Evolutionary conservation across 2,113 vertebrate genomes (phyloP).

Genomic region (Serinus canaria): DNA sequence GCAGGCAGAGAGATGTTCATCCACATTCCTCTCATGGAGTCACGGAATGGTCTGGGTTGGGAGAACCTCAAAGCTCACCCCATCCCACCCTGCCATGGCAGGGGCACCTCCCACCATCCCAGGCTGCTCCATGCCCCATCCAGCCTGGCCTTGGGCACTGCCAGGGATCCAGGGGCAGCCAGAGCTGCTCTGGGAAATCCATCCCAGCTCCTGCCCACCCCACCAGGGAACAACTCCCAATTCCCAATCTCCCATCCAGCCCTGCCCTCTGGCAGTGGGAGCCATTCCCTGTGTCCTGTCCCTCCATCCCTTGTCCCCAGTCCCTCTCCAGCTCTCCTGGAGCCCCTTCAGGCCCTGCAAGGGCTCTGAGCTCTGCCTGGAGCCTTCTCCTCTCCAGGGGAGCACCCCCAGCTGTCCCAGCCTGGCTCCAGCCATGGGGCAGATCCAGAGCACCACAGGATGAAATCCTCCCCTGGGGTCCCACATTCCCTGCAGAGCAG

Average conservation of each 20-base stretch:
- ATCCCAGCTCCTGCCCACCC: rapidly evolving
- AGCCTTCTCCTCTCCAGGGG: not conserved
- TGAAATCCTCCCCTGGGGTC: not conserved
- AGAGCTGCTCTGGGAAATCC: not conserved
- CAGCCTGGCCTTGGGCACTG: rapidly evolving
- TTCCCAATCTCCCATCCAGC: rapidly evolving
- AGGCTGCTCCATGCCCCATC: not conserved
- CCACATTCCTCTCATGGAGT: not conserved
- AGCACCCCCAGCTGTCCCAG: not conserved
- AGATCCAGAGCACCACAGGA: not conserved
- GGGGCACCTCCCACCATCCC: rapidly evolving
- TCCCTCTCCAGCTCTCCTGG: not conserved
- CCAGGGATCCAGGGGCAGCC: not conserved
- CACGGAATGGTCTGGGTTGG: not conserved
- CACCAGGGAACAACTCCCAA: rapidly evolving
- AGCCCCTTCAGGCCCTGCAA: not conserved
- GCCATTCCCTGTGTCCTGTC: not conserved
- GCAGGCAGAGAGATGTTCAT: not conserved
- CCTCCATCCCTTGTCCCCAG: not conserved
- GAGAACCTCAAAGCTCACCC: not conserved
- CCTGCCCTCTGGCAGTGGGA: not conserved
- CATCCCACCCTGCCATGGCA: not conserved
- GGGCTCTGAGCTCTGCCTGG: not conserved
- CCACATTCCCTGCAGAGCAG: not conserved
- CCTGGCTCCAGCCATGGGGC: not conserved